Conservation (phyloP, 2,888 invertebrate genomes). For the Nymphalis urticae region DNA sequence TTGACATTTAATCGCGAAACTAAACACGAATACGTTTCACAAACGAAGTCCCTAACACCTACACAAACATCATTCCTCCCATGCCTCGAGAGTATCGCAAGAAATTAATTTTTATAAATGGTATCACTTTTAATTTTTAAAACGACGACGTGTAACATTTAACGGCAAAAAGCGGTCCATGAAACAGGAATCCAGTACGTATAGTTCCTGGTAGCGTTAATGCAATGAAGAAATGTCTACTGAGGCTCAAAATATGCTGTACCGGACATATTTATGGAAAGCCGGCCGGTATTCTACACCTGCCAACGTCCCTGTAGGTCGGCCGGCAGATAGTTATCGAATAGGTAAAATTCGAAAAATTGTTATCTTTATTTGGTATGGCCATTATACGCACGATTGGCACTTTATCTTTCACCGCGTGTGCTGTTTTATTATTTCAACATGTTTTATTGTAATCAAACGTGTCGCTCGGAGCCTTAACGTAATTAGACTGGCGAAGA, state of each 20-base stretch:
- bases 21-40: not conserved
- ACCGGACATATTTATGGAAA: slow-evolving; percentile 51
- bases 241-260: slow-evolving; percentile 62
- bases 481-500: not conserved
- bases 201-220: slow-evolving; percentile 57
- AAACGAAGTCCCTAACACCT: slow-evolving; percentile 13
- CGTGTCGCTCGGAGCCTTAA: slow-evolving; percentile 16
- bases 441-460: slow-evolving; percentile 10
- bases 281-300: slow-evolving; percentile 52
- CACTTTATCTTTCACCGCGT: slow-evolving; percentile 6
- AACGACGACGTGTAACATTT: slow-evolving; percentile 32
- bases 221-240: slow-evolving; percentile 53
- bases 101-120: slow-evolving; percentile 35
- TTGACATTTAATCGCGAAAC: too few species aligned
- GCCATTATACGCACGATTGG: slow-evolving; percentile 26
- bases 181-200: slow-evolving; percentile 38
- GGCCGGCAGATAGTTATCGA: slow-evolving; percentile 32
- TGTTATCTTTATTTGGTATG: slow-evolving; percentile 30
- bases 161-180: slow-evolving; percentile 34
- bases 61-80: slow-evolving; percentile 24
- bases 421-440: not conserved
- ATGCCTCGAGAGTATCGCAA: slow-evolving; percentile 23
- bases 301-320: slow-evolving; percentile 58
- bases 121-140: slow-evolving; percentile 40
- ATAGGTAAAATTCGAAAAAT: slow-evolving; percentile 31